A percentile compares a stretch with the other conserved stretches of the same genome.
Conservation (phyloP, 2,888 invertebrate genomes). For the Theretra japonica region DNA sequence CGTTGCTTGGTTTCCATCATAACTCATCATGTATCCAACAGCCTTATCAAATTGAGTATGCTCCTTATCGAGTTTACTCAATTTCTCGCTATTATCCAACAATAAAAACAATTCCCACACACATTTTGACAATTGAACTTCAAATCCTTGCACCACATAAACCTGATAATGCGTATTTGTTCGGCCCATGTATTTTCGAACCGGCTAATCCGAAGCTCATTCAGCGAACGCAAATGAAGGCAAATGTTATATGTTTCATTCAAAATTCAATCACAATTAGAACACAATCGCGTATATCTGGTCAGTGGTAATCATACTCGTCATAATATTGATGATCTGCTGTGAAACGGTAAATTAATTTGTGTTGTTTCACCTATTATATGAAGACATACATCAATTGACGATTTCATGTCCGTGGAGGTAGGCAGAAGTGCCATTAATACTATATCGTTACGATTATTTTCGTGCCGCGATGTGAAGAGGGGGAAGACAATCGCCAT, state of each 20-base stretch:
- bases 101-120: neutral
- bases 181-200: neutral
- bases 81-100: too few species aligned
- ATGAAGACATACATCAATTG: too few species aligned
- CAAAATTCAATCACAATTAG: constrained; percentile 25
- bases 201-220: constrained; percentile 13
- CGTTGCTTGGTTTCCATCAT: too few species aligned
- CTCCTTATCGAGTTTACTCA: too few species aligned
- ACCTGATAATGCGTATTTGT: neutral
- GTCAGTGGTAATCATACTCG: neutral
- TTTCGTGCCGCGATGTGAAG: too few species aligned
- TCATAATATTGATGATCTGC: constrained; percentile 1
- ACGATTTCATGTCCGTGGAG: too few species aligned
- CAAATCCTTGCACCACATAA: neutral
- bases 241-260: constrained; percentile 20
- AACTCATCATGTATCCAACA: too few species aligned
- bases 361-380: neutral
- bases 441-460: too few species aligned
- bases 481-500: too few species aligned
- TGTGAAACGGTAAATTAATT: neutral
- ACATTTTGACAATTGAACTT: neutral
- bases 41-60: too few species aligned
- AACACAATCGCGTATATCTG: constrained; percentile 13
- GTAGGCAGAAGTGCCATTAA: too few species aligned
- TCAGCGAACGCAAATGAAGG: constrained; percentile 5